Evolutionary conservation across 2,888 invertebrate genomes (phyloP), one percentile per base, ranked within the genome.

Genomic region (Lepidochitona cinerea): DNA sequence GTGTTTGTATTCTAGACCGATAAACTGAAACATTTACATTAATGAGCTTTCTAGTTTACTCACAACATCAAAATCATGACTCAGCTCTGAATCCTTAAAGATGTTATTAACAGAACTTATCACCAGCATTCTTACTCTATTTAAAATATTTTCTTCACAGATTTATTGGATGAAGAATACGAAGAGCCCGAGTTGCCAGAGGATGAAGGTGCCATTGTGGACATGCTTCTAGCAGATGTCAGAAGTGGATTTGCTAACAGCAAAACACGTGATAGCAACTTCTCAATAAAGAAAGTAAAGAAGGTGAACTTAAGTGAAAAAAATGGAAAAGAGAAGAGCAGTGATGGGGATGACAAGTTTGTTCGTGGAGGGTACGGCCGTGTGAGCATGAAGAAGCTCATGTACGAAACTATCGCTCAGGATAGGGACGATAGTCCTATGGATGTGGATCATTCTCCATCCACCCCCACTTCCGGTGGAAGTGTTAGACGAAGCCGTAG

Each of bases 211-310:
- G 84, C 84, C 64, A 88, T 89, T 66, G 86, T 89, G n/a, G 88
- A 89, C 67, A 82, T 84, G 78, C 78, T 89, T 29, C 81, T 89
- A 41, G 87, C 87, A 18, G 88, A 89, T 73, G 88, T 89, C 32
- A 77, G 88, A 65, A 87, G 84, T 72, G 88, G 89, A 36, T 88
- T 86, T 72, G 81, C 82, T 1, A 80, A 81, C 68, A 81, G 84
- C 69, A 85, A 84, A 59, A 82, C 81, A 70, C 83, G 79, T 6
- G 85, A 87, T n/a, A 81, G 84, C 23, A 86, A 78, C 72, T 87
- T 88, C 78, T 83, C 84, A 9, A 83, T 88, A 18, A 85, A 83
- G 29, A 89, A 85, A 77, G 84, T 87, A 7, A 81, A 83, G 36
- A 87, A 87, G 74, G 82, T 87, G 26, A 84, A 76, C 64, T 76